A percentile compares a stretch with the other conserved stretches of the same genome.
Conservation (phyloP, 2,888 invertebrate species). For the Ypsolopha scabrella region DNA sequence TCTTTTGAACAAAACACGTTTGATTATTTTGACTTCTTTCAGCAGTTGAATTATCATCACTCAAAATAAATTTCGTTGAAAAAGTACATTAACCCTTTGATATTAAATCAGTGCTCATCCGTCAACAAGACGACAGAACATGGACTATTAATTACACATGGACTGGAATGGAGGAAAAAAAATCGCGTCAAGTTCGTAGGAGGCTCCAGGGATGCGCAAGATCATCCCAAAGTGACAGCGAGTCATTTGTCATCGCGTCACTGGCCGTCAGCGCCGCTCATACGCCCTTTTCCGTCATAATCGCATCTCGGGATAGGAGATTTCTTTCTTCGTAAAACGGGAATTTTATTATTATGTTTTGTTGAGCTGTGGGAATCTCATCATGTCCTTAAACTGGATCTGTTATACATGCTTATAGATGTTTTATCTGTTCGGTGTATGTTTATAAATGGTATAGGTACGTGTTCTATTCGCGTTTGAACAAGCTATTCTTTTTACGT, state of each 20-base stretch:
- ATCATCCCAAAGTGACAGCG: slow-evolving; percentile 15
- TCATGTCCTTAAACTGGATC: background rate
- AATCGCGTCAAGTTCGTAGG: background rate
- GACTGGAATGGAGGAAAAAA: background rate
- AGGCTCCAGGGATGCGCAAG: background rate
- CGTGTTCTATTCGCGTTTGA: too few species aligned
- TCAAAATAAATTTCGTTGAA: background rate
- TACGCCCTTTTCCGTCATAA: slow-evolving; percentile 50
- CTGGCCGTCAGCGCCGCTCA: slow-evolving; percentile 42
- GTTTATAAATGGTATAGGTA: too few species aligned
- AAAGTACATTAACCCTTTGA: background rate
- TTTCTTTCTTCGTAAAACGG: background rate
- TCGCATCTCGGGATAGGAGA: slow-evolving; percentile 19
- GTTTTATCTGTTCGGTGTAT: too few species aligned
- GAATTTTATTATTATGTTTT: background rate
- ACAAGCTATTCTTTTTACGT: too few species aligned
- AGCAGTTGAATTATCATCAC: too few species aligned
- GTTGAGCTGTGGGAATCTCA: background rate
- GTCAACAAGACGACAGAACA: background rate
- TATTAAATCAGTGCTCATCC: background rate
- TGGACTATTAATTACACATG: background rate
- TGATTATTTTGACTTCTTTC: too few species aligned
- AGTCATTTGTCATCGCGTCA: slow-evolving; percentile 58
- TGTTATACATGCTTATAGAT: too few species aligned
- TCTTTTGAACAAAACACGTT: too few species aligned